A percentile compares a stretch with the other conserved stretches of the same genome.
phyloP scores from a whole-genome alignment of 1,140 invertebrate species.

The Sycophila sp. region DNA sequence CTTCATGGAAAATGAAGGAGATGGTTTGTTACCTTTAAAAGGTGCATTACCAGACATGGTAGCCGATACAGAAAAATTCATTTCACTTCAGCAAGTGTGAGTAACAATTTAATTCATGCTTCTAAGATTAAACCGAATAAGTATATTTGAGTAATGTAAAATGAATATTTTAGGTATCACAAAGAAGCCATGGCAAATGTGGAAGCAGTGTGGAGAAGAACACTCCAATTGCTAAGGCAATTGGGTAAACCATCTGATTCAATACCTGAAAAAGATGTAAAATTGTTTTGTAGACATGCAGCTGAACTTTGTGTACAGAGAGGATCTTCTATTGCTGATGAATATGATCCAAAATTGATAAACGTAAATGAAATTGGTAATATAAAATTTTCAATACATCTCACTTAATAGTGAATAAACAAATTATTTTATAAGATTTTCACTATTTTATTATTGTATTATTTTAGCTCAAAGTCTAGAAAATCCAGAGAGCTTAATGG shows the following conservation, averaged over 20 bases:
- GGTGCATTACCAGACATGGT: conserved; percentile 99
- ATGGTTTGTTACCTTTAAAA: conserved; percentile 83
- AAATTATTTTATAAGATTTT: no score
- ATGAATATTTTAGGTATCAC: conserved; percentile 71
- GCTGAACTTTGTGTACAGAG: conserved; percentile 81
- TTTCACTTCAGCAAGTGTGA: conserved; percentile 89
- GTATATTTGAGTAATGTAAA: background rate
- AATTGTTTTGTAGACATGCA: conserved; percentile 87
- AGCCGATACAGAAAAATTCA: conserved; percentile 91
- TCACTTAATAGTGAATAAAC: no score
- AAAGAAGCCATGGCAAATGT: conserved; percentile 85
- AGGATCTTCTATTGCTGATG: conserved; percentile 82
- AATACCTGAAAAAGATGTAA: conserved; percentile 82
- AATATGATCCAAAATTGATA: conserved; percentile 74
- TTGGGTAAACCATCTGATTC: conserved; percentile 77
- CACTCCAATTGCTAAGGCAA: conserved; percentile 81
- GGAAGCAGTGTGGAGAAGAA: conserved; percentile 82
- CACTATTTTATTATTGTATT: no score
- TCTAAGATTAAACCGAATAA: conserved; percentile 6
- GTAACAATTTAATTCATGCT: conserved; percentile 26
- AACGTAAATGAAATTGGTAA: conserved; percentile 70
- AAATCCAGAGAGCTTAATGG: conserved; percentile 85
- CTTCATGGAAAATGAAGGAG: conserved; percentile 88
- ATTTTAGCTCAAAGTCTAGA: conserved; percentile 72
- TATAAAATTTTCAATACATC: no score